Percentiles rank a stretch among this genome's conserved stretches.
Conservation (phyloP, 2,888 invertebrate genomes). For the Teinopalpus imperialis region DNA sequence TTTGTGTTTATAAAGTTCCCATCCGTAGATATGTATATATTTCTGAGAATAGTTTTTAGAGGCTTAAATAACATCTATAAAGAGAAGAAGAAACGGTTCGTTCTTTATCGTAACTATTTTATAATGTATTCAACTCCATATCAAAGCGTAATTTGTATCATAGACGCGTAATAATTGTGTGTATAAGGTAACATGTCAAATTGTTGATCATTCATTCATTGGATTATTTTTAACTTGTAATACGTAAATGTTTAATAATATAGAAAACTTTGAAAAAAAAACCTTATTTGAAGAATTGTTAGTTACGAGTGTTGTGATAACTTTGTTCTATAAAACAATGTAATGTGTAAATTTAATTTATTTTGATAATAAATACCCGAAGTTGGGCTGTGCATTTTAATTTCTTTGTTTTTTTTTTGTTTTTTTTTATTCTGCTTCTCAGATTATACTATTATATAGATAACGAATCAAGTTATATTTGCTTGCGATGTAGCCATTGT, state of each 20-base stretch:
- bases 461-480: too few relatives aligned
- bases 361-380: conserved; percentile 11
- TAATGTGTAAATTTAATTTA: conserved; percentile 10
- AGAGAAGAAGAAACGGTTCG: too few relatives aligned
- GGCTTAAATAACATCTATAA: background rate
- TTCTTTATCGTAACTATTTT: too few relatives aligned
- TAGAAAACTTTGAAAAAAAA: background rate
- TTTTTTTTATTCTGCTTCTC: background rate
- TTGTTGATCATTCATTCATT: too few relatives aligned
- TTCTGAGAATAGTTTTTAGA: conserved; percentile 9
- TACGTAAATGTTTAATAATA: conserved; percentile 6
- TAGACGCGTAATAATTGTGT: conserved; percentile 4
- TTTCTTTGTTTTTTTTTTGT: conserved; percentile 11
- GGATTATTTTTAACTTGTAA: too few relatives aligned
- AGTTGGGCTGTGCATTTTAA: conserved; percentile 18
- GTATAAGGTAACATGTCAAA: background rate
- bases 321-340: conserved; percentile 1
- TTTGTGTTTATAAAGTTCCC: background rate
- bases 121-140: too few relatives aligned
- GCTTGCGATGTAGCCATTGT: too few relatives aligned
- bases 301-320: conserved; percentile 10
- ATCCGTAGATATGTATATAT: too few relatives aligned
- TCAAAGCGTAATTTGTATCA: background rate
- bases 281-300: background rate
- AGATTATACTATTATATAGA: too few relatives aligned